Evolutionary conservation across 1,140 invertebrate species (phyloP).

Genomic region (Drosophila arawakana): DNA sequence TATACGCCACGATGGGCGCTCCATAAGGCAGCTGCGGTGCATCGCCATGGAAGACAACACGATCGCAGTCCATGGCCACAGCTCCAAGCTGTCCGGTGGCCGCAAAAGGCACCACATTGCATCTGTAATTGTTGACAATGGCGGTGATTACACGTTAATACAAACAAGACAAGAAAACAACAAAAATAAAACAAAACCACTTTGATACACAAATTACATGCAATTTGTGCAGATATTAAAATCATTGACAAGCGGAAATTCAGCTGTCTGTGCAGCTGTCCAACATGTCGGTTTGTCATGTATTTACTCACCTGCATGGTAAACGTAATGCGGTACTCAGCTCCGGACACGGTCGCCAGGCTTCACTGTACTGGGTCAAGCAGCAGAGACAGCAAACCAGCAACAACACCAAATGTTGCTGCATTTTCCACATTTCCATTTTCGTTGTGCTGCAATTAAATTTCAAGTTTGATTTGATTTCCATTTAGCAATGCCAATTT

Average conservation of each 20-base stretch:
- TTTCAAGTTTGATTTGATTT: slow-evolving; percentile 10
- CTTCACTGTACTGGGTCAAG: slow-evolving; percentile 56
- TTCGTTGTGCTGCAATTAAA: slow-evolving; percentile 54
- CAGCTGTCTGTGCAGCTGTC: background rate
- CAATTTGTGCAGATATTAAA: slow-evolving; percentile 68
- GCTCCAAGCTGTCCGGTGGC: slow-evolving; percentile 81
- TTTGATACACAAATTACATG: slow-evolving; percentile 50
- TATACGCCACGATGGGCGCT: slow-evolving; percentile 90
- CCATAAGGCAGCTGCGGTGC: slow-evolving; percentile 90
- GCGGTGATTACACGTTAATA: slow-evolving; percentile 49
- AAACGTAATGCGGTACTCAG: slow-evolving; percentile 80
- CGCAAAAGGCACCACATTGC: slow-evolving; percentile 84
- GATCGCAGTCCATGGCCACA: slow-evolving; percentile 90
- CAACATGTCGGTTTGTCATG: background rate
- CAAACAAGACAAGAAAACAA: slow-evolving; percentile 8
- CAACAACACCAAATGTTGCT: slow-evolving; percentile 50
- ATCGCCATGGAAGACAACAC: slow-evolving; percentile 91
- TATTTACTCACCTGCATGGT: slow-evolving; percentile 81
- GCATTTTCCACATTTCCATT: slow-evolving; percentile 66
- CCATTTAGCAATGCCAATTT: slow-evolving; percentile 15
- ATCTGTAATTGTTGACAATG: slow-evolving; percentile 76
- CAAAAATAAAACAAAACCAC: slow-evolving; percentile 31
- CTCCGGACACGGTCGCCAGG: slow-evolving; percentile 84
- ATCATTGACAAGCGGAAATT: slow-evolving; percentile 40
- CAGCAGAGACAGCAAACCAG: slow-evolving; percentile 56